phyloP scores from a whole-genome alignment of 37 sponge, comb jelly and placozoan species.

The Cliona cf. orientalis region DNA sequence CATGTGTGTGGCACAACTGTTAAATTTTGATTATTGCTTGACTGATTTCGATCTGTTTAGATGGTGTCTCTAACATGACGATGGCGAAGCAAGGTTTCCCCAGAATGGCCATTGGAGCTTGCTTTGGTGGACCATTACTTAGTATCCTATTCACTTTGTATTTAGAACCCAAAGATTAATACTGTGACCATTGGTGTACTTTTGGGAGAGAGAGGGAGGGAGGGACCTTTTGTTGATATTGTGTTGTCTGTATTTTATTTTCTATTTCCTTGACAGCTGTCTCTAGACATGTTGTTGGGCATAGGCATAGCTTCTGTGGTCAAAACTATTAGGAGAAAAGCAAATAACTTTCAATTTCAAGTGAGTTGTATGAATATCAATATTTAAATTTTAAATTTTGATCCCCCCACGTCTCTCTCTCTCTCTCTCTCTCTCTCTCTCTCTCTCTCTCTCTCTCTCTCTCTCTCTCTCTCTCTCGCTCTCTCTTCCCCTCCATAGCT shows the following conservation, averaged over 20 bases:
- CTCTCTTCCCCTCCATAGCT: slow-evolving; percentile 41
- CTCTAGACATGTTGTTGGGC: slow-evolving; percentile 83
- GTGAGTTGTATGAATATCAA: slow-evolving; percentile 1
- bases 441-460: not conserved
- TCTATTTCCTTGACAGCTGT: not conserved
- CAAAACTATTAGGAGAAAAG: slow-evolving; percentile 30
- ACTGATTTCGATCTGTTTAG: slow-evolving; percentile 36
- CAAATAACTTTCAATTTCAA: not conserved
- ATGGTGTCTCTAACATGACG: slow-evolving; percentile 93
- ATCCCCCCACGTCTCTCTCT: not conserved
- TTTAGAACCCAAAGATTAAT: too few species aligned
- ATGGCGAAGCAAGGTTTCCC: slow-evolving; percentile 98
- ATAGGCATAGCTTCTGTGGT: slow-evolving; percentile 80
- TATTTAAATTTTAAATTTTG: not conserved
- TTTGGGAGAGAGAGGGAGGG: not conserved
- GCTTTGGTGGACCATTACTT: slow-evolving; percentile 95
- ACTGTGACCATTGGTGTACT: too few species aligned
- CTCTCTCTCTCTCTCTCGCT: not conserved
- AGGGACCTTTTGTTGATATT: not conserved
- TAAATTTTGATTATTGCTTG: not conserved
- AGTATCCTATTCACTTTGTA: slow-evolving; percentile 75
- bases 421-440: not conserved
- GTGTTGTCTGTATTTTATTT: slow-evolving; percentile 1
- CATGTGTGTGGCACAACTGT: slow-evolving; percentile 7
- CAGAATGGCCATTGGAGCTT: slow-evolving; percentile 96